These are phyloP conservation scores for Microcebus tavaratra DNA, from an alignment of 2,113 vertebrate genomes.

Conservation along the genomic window DNA sequence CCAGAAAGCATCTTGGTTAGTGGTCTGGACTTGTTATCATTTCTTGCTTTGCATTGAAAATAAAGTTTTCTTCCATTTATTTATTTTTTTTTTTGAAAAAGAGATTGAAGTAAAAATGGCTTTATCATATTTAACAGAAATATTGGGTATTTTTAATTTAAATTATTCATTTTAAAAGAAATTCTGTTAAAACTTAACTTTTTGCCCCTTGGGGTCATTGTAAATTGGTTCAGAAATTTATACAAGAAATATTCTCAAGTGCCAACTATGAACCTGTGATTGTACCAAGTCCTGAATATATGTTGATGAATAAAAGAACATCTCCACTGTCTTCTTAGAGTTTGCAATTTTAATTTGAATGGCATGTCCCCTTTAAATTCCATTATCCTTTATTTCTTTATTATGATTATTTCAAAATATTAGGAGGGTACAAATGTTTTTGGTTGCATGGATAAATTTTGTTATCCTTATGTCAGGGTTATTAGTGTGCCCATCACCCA, in stretches of 20 bases:
- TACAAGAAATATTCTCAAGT: not conserved
- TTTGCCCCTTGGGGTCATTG: not conserved
- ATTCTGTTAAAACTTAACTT: not conserved
- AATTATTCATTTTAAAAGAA: not conserved
- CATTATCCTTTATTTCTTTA: not conserved
- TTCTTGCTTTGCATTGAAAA: not conserved
- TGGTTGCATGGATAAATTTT: too few relatives aligned
- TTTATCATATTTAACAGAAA: not conserved
- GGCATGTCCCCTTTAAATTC: not conserved
- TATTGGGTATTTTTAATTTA: not conserved
- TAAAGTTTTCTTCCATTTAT: not conserved
- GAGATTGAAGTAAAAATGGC: not conserved
- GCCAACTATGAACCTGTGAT: accelerated
- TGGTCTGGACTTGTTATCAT: accelerated
- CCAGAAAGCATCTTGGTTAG: not conserved
- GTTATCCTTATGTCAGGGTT: too few relatives aligned
- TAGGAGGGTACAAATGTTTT: too few relatives aligned
- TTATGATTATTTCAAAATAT: too few relatives aligned
- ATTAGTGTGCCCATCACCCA: too few relatives aligned
- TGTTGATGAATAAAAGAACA: not conserved
- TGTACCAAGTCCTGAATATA: not conserved
- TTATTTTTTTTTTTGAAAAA: not conserved
- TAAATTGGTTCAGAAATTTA: not conserved
- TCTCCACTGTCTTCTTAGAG: accelerated
- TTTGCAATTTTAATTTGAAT: not conserved